phyloP scores from a whole-genome alignment of 2,888 invertebrate genomes.

The Dicycla oo region DNA sequence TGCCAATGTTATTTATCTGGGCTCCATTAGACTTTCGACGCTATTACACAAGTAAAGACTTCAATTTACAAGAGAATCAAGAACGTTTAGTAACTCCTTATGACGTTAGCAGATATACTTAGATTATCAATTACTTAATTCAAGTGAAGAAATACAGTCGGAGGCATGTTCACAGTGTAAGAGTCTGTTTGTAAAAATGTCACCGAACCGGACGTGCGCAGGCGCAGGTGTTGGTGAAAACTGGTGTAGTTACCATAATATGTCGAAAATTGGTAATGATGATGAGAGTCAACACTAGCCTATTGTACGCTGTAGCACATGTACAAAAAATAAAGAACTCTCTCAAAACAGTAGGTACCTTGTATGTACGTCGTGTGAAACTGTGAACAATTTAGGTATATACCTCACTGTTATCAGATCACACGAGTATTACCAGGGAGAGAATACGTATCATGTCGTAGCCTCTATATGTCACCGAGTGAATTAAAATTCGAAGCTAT shows the following conservation, averaged over 20 bases:
- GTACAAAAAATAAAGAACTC: conserved; percentile 68
- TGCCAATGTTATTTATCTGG: conserved; percentile 94
- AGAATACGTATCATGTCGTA: conserved; percentile 89
- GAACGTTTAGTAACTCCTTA: conserved; percentile 93
- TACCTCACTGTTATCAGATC: conserved; percentile 86
- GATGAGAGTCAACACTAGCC: conserved; percentile 83
- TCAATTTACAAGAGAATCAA: conserved; percentile 91
- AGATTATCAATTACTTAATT: conserved; percentile 77
- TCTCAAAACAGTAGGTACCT: conserved; percentile 71
- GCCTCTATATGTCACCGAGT: conserved; percentile 92
- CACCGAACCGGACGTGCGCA: conserved; percentile 91
- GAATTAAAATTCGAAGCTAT: conserved; percentile 92
- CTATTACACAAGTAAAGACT: conserved; percentile 88
- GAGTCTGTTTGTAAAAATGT: conserved; percentile 91
- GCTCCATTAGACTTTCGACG: conserved; percentile 91
- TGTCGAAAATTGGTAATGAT: conserved; percentile 76
- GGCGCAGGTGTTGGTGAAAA: conserved; percentile 92
- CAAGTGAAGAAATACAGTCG: conserved; percentile 77
- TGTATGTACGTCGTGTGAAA: conserved; percentile 86
- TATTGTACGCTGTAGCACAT: conserved; percentile 79
- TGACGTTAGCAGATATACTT: conserved; percentile 92
- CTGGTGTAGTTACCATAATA: conserved; percentile 93
- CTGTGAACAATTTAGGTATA: no score
- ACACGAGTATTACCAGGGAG: conserved; percentile 79
- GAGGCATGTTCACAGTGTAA: conserved; percentile 91